Conservation (phyloP, 2,888 invertebrate species). For the Cepaea hortensis region DNA sequence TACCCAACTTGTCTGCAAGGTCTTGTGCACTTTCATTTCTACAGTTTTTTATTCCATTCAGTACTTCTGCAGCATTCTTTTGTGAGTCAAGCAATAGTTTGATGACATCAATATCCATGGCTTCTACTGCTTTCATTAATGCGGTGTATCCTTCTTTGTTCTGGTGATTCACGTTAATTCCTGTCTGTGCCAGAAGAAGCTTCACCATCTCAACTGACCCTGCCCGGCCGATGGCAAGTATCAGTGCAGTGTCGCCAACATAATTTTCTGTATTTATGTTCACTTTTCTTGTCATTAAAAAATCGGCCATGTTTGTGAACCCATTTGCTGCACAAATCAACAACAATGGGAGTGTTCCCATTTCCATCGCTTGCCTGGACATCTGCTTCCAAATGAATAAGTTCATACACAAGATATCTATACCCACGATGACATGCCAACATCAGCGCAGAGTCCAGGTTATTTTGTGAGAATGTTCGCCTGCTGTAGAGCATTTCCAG, state of each 20-base stretch:
- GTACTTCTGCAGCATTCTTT: too few relatives aligned
- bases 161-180: conserved; percentile 9
- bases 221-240: not conserved
- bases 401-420: not conserved
- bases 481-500: not conserved
- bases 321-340: conserved; percentile 3
- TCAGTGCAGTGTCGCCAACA: not conserved
- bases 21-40: not conserved
- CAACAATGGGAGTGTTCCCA: conserved; percentile 5
- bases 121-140: not conserved
- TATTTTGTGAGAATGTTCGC: conserved; percentile 2
- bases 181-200: not conserved
- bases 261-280: not conserved
- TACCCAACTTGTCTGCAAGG: not conserved
- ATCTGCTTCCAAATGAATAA: not conserved
- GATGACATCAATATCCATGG: not conserved
- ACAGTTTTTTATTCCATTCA: not conserved
- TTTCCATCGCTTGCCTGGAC: not conserved
- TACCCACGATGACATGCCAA: not conserved
- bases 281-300: not conserved
- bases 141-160: conserved; percentile 3
- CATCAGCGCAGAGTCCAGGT: not conserved
- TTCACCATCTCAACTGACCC: too few relatives aligned
- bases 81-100: not conserved
- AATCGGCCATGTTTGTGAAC: not conserved